Percentiles rank a stretch among this genome's conserved stretches.
phyloP scores from a whole-genome alignment of 2,888 invertebrate genomes.

The Eupeodes luniger region DNA sequence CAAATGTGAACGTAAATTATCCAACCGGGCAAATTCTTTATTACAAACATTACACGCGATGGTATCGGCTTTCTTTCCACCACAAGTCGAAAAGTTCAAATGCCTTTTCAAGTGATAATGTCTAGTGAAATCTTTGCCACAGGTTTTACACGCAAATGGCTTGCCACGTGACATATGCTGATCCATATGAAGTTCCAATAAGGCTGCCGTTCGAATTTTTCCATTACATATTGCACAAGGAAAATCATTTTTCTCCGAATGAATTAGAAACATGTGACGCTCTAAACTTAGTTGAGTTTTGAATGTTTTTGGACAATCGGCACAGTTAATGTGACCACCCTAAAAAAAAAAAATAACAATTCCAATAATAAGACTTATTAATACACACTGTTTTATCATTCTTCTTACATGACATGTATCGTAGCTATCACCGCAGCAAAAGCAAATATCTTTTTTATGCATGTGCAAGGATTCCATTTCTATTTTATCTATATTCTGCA shows the following conservation, averaged over 20 bases:
- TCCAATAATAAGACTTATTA: background rate
- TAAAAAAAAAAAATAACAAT: conserved; percentile 65
- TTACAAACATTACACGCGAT: conserved; percentile 84
- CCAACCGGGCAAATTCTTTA: conserved; percentile 85
- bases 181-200: conserved; percentile 88
- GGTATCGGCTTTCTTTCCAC: conserved; percentile 80
- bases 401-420: conserved; percentile 83
- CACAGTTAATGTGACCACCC: conserved; percentile 84
- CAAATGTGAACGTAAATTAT: conserved; percentile 89
- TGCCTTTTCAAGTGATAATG: conserved; percentile 89
- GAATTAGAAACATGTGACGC: conserved; percentile 88
- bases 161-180: conserved; percentile 87
- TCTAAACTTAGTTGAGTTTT: conserved; percentile 88
- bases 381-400: background rate
- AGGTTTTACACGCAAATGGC: conserved; percentile 88
- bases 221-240: conserved; percentile 88
- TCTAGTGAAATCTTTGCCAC: conserved; percentile 89
- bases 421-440: conserved; percentile 83
- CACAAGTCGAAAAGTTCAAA: conserved; percentile 82
- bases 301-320: conserved; percentile 90
- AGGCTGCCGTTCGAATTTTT: conserved; percentile 87
- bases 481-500: conserved; percentile 81
- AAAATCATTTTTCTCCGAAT: conserved; percentile 87
- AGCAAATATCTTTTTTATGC: conserved; percentile 83
- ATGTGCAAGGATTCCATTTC: conserved; percentile 82